These are phyloP conservation scores for Hippasteria phrygiana DNA, from an alignment of 53 echinoderm and acorn worm genomes.

Conservation along the genomic window DNA sequence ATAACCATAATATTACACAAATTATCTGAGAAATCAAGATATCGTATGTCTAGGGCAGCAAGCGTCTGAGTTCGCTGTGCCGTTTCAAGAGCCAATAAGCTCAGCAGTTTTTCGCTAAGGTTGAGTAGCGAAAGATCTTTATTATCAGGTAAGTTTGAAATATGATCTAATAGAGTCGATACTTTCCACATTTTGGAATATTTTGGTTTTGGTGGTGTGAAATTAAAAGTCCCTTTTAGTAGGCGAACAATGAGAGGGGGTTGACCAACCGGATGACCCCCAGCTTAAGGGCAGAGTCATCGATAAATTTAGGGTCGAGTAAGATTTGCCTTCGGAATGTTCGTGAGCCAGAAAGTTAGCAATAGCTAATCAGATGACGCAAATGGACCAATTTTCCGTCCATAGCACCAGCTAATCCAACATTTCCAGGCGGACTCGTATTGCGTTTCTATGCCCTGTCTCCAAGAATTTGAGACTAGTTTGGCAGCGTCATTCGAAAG, in stretches of 20 bases:
- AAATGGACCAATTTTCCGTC: no score
- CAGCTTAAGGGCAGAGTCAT: no score
- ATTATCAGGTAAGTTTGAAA: background rate
- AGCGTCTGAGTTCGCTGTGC: background rate
- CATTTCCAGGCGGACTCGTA: conserved; percentile 23
- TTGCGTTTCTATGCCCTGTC: conserved; percentile 45
- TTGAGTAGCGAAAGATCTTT: background rate
- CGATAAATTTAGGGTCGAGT: no score
- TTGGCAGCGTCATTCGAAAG: conserved; percentile 43
- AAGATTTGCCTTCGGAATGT: no score
- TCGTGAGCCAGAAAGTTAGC: no score
- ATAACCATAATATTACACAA: background rate
- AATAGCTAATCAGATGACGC: no score
- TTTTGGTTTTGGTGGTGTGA: no score
- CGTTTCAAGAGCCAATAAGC: background rate
- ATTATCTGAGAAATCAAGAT: background rate
- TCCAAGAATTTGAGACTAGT: no score
- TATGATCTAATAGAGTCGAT: background rate
- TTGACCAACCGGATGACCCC: no score
- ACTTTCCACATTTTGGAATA: background rate
- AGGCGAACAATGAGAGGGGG: no score
- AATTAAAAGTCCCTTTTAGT: no score
- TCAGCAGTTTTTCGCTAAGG: background rate
- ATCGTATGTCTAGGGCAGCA: background rate
- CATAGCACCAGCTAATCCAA: no score